phyloP scores from a whole-genome alignment of 2,888 invertebrate species.

The Sesia apiformis region DNA sequence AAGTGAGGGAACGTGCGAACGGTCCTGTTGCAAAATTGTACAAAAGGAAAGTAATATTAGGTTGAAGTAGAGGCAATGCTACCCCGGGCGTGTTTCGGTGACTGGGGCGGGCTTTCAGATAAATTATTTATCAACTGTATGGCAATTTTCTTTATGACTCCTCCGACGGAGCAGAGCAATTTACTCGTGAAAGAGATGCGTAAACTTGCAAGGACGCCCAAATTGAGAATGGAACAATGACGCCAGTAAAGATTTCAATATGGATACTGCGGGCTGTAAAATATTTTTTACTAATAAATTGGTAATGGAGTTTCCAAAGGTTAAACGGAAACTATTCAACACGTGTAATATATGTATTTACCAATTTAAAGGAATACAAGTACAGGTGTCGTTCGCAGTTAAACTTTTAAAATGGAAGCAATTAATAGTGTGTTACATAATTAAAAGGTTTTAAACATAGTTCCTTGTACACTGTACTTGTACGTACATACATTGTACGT shows the following conservation, averaged over 20 bases:
- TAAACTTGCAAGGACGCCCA: conserved; percentile 69
- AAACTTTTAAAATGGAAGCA: too few species aligned
- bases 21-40: conserved; percentile 72
- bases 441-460: too few species aligned
- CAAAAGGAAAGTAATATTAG: conserved; percentile 74
- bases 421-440: too few species aligned
- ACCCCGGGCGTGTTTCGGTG: conserved; percentile 65
- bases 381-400: too few species aligned
- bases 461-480: too few species aligned
- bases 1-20: conserved; percentile 71
- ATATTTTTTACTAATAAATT: conserved; percentile 4
- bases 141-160: conserved; percentile 76
- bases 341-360: not conserved
- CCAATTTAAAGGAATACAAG: too few species aligned
- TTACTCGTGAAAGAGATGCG: conserved; percentile 71
- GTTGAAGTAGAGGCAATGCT: conserved; percentile 58
- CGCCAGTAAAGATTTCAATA: conserved; percentile 59
- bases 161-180: conserved; percentile 73
- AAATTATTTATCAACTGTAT: conserved; percentile 76
- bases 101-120: conserved; percentile 73
- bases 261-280: conserved; percentile 25
- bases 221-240: conserved; percentile 65
- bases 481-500: too few species aligned
- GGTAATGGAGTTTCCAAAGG: conserved; percentile 2
- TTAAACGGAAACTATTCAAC: conserved; percentile 1